Conservation (phyloP, 2,797 vertebrate species). For the Myotis vivesi region DNA sequence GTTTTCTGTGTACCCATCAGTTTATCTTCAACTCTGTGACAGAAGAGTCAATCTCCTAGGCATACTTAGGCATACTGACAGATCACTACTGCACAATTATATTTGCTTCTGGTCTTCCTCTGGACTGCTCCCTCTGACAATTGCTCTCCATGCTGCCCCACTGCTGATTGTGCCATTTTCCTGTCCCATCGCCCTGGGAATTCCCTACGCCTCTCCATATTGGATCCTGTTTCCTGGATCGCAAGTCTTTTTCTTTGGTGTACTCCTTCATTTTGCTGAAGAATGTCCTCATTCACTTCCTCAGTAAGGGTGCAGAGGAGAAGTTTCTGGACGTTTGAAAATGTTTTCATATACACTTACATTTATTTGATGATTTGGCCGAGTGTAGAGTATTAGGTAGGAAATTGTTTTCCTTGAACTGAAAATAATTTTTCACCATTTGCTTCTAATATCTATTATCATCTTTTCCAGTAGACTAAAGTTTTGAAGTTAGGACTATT, state of each 20-base stretch:
- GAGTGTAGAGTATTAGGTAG: not conserved
- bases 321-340: not conserved
- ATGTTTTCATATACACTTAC: not conserved
- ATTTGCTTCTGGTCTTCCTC: not conserved
- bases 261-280: not conserved
- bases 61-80: not conserved
- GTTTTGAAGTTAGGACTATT: not conserved
- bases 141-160: not conserved
- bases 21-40: not conserved
- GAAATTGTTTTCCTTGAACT: not conserved
- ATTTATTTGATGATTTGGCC: not conserved
- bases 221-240: not conserved
- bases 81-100: not conserved
- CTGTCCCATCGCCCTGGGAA: not conserved
- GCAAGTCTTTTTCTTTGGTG: not conserved
- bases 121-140: too few species aligned
- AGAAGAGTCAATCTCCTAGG: not conserved
- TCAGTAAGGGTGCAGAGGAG: not conserved
- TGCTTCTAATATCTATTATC: not conserved
- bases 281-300: not conserved
- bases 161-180: not conserved
- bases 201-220: not conserved
- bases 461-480: not conserved
- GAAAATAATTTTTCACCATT: not conserved
- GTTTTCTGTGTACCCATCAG: not conserved